Evolutionary conservation across 2,797 vertebrate species (phyloP).

Genomic region (Alfaro cultratus): DNA sequence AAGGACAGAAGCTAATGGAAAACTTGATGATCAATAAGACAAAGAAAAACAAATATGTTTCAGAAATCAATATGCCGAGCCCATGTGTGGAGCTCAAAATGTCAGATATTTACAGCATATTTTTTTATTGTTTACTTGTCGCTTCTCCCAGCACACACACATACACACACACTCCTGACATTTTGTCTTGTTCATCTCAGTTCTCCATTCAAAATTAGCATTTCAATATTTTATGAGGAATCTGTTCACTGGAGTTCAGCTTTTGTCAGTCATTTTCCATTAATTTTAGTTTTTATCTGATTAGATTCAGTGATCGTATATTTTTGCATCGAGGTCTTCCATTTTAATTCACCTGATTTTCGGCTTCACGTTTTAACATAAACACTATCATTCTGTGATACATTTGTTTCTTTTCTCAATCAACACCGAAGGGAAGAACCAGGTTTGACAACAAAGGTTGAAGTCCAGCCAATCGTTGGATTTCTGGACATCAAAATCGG

Average conservation of each 20-base stretch:
- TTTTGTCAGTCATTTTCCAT: not conserved
- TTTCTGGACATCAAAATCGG: too few relatives aligned
- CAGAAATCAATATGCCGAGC: not conserved
- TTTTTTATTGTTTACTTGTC: not conserved
- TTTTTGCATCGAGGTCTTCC: not conserved
- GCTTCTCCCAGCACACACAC: not conserved
- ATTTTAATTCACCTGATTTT: not conserved
- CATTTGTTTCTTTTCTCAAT: not conserved
- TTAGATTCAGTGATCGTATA: not conserved
- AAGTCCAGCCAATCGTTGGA: too few relatives aligned
- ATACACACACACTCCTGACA: too few relatives aligned
- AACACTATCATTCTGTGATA: not conserved
- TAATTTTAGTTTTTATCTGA: not conserved
- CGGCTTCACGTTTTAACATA: not conserved
- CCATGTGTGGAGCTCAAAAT: not conserved
- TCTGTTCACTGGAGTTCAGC: not conserved
- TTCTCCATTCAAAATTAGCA: not conserved
- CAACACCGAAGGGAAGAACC: not conserved
- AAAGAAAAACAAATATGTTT: constrained; percentile 6
- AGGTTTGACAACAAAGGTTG: too few relatives aligned
- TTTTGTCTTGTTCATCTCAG: not conserved
- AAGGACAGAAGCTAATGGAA: constrained; percentile 44
- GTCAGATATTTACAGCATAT: not conserved
- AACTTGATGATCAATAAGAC: constrained; percentile 3
- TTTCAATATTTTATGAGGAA: not conserved